A percentile compares a stretch with the other conserved stretches of the same genome.
These are phyloP conservation scores for Zeuzera pyrina DNA, from an alignment of 2,888 invertebrate genomes.

Conservation along the genomic window DNA sequence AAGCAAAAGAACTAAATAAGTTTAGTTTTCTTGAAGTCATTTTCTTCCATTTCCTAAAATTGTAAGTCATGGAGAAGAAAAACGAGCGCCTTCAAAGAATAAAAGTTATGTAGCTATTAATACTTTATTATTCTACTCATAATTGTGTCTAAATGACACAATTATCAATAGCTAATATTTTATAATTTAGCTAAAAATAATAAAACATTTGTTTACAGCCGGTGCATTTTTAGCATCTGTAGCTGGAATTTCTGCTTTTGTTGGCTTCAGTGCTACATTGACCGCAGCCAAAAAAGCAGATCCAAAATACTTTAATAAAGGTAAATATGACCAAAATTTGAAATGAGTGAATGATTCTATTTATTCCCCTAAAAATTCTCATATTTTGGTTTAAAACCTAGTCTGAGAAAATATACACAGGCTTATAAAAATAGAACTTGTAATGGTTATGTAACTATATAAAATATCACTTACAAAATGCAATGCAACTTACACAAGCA, in stretches of 20 bases:
- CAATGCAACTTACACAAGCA: too few species aligned
- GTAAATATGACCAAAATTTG: conserved; percentile 30
- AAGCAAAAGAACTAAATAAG: too few species aligned
- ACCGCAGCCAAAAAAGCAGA: conserved; percentile 85
- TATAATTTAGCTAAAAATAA: not conserved
- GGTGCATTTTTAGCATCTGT: conserved; percentile 80
- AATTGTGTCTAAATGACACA: not conserved
- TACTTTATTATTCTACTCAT: not conserved
- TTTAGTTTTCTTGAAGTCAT: too few species aligned
- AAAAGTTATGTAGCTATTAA: conserved; percentile 34
- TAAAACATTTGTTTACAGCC: conserved; percentile 59
- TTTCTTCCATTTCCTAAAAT: too few species aligned
- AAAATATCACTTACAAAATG: too few species aligned
- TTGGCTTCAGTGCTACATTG: conserved; percentile 87
- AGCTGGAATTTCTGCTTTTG: conserved; percentile 83
- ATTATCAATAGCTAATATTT: not conserved
- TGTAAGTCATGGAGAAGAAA: conserved; percentile 21
- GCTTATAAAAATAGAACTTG: too few species aligned
- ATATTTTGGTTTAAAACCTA: too few species aligned
- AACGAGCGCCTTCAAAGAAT: conserved; percentile 54
- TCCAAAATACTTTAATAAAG: conserved; percentile 84
- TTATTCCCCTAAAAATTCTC: conserved; percentile 7
- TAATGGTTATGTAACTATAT: too few species aligned
- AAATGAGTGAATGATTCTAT: not conserved
- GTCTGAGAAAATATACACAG: too few species aligned